phyloP scores from a whole-genome alignment of 2,797 vertebrate species.

The Chiloscyllium punctatum region DNA sequence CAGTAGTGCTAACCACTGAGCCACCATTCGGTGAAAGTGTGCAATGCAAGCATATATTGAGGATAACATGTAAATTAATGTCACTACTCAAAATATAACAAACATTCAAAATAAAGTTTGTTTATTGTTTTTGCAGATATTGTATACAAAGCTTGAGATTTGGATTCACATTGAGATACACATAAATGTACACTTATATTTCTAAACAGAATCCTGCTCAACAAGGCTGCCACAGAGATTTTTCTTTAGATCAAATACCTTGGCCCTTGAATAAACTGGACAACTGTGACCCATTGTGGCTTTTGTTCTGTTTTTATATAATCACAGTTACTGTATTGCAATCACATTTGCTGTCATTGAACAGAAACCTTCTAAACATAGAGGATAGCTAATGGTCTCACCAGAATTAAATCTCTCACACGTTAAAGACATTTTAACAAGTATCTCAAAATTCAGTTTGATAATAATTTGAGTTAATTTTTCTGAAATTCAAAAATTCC shows the following conservation, averaged over 20 bases:
- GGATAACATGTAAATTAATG: background rate
- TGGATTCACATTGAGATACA: background rate
- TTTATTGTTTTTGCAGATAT: conserved; percentile 3
- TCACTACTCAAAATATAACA: background rate
- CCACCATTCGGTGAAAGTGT: background rate
- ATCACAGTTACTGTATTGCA: background rate
- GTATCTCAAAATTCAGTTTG: background rate
- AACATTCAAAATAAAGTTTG: conserved; percentile 16
- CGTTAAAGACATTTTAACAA: background rate
- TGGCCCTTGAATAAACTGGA: background rate
- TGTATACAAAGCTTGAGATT: background rate
- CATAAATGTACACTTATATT: background rate
- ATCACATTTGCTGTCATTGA: background rate
- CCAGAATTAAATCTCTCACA: background rate
- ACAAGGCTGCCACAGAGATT: background rate
- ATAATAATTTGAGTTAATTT: background rate
- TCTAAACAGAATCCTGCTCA: background rate
- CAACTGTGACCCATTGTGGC: background rate
- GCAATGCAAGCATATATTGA: background rate
- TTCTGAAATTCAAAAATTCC: background rate
- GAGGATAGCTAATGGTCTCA: background rate
- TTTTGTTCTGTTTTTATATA: background rate
- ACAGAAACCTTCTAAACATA: background rate
- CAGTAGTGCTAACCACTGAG: too few relatives aligned
- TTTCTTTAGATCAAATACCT: background rate